Evolutionary conservation across 2,888 invertebrate genomes (phyloP), one percentile per base, ranked within the genome.

Genomic region (Chalcosyrphus nemorum): DNA sequence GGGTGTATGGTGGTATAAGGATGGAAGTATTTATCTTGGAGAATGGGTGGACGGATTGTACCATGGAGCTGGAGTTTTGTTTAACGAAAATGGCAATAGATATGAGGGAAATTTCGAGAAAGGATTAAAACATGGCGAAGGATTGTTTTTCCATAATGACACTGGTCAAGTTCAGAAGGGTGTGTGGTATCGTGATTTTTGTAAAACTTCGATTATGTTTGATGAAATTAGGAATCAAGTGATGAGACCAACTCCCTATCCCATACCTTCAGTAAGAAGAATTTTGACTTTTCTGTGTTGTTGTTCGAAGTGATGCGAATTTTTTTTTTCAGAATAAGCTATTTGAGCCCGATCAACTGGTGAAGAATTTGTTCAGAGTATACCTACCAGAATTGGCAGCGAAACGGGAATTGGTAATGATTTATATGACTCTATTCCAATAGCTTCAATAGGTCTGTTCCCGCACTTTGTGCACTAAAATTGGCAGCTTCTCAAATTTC

Each of bases 101-200:
- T 92, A 90, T 86, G 91, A 91, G 77, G 91, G 91, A 7, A 86
- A 88, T 29, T 91, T 90, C 75, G 88, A 89, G 1, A 86, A 89
- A 2, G 91, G 90, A 2, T 86, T 87, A 45, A 92, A 92, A 81
- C 89, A 90, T 74, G 91, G 92, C 1, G 91, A 91, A 74, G 91
- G 91, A 11, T 84, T 89, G 21, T 92, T 88, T 63, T 89, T 89
- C 71, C 91, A 91, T 63, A 88, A 87, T 86, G 86, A 88, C 27
- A 91, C 90, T 0, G 91, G 91, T 0, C 91, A 92, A 61, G 86
- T 90, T 15, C 91, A 91, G 80, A 91, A 91, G 59, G 91, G 91
- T 3, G 88, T 90, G 77, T 91, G 91, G 91, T 87, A 88, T 43
- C 87, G 89, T 35, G 89, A 88, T 77, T 78, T 88, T 17, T 90